A percentile compares a stretch with the other conserved stretches of the same genome.
Conservation (phyloP, 2,888 invertebrate species). For the Thymelicus sylvestris region DNA sequence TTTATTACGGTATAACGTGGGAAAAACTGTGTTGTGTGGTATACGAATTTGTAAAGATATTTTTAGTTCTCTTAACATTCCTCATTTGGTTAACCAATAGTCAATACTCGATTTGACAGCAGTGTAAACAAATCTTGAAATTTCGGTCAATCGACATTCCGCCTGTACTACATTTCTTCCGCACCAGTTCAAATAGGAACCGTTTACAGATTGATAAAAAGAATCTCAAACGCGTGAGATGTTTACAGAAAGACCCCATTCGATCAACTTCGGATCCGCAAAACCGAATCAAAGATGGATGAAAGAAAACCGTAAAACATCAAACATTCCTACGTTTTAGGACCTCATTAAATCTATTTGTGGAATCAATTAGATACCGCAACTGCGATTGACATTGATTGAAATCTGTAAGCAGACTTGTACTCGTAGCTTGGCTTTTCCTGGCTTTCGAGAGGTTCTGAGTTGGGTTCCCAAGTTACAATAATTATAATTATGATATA, state of each 20-base stretch:
- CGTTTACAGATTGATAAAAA: constrained; percentile 22
- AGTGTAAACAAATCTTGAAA: constrained; percentile 15
- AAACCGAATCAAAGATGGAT: constrained; percentile 40
- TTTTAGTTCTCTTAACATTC: background rate
- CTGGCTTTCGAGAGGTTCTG: too few relatives aligned
- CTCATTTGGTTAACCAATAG: background rate
- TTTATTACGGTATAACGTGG: too few relatives aligned
- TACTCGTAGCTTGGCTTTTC: too few relatives aligned
- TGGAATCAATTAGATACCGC: constrained; percentile 19
- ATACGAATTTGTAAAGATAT: background rate
- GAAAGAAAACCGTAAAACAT: constrained; percentile 39
- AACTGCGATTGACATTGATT: constrained; percentile 5
- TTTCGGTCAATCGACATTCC: constrained; percentile 15
- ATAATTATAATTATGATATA: too few relatives aligned
- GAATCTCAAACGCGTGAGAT: constrained; percentile 17
- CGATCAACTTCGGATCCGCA: constrained; percentile 16
- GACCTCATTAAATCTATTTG: constrained; percentile 28
- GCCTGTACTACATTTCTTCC: background rate
- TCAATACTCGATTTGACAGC: background rate
- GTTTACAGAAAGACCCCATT: constrained; percentile 15
- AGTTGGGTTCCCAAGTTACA: too few relatives aligned
- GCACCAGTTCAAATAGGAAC: constrained; percentile 16
- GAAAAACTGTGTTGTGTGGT: background rate
- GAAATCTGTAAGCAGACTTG: background rate
- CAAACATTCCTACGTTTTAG: constrained; percentile 33